Percentiles rank a stretch among this genome's conserved stretches.
These are phyloP conservation scores for Hemithea aestivaria DNA, from an alignment of 2,888 invertebrate genomes.

Conservation along the genomic window DNA sequence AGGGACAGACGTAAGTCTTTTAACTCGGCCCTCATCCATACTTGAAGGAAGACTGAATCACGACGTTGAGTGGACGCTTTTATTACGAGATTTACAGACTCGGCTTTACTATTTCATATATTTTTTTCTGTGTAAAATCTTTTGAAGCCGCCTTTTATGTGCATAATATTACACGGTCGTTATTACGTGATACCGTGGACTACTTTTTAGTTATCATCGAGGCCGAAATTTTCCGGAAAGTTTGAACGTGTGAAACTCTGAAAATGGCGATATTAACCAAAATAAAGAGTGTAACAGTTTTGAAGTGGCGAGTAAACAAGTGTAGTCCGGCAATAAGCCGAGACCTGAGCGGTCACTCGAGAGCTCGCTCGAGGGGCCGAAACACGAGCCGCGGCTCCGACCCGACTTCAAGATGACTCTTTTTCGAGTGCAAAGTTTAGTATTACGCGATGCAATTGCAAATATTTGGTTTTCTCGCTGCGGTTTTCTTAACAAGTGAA, in stretches of 20 bases:
- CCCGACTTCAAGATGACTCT: constrained; percentile 57
- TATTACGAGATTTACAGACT: constrained; percentile 49
- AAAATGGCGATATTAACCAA: constrained; percentile 55
- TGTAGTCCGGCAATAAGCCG: constrained; percentile 54
- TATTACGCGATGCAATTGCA: constrained; percentile 62
- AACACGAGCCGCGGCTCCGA: constrained; percentile 34
- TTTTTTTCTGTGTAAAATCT: constrained; percentile 10
- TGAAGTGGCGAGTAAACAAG: constrained; percentile 68
- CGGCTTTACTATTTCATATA: constrained; percentile 22
- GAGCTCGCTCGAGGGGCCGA: constrained; percentile 49
- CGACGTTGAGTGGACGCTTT: constrained; percentile 47
- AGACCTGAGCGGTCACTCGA: constrained; percentile 57
- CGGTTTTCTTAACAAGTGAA: constrained; percentile 63
- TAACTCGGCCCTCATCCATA: constrained; percentile 33
- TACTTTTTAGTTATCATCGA: constrained; percentile 14
- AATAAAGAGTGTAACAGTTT: constrained; percentile 56
- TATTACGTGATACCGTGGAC: constrained; percentile 3
- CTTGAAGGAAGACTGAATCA: constrained; percentile 46
- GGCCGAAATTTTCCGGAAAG: constrained; percentile 15
- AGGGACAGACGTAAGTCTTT: constrained; percentile 38
- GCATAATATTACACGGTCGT: constrained; percentile 1
- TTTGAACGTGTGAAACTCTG: constrained; percentile 17
- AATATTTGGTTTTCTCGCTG: constrained; percentile 64
- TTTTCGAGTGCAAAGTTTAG: constrained; percentile 62
- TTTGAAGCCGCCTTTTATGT: constrained; percentile 3